Evolutionary conservation across 2,888 invertebrate genomes (phyloP).

Genomic region (Dorcus parallelipipedus): DNA sequence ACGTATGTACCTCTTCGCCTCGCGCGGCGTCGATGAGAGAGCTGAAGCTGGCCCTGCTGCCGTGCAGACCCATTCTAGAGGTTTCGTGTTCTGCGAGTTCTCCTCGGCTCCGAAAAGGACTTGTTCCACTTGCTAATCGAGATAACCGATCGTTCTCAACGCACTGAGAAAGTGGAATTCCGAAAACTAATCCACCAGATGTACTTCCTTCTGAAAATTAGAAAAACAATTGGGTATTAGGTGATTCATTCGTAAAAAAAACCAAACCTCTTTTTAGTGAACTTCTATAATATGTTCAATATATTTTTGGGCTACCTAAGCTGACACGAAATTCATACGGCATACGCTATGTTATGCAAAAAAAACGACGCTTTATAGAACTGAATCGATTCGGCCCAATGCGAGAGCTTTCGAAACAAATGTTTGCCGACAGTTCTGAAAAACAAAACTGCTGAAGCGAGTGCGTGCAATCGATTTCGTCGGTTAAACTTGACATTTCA

Average conservation of each 20-base stretch:
- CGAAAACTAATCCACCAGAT: constrained; percentile 70
- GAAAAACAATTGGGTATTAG: neutral
- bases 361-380: no score
- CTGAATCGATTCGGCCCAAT: no score
- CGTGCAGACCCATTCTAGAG: constrained; percentile 41
- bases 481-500: no score
- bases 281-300: no score
- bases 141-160: constrained; percentile 72
- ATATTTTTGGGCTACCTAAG: neutral
- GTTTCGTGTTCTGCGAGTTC: constrained; percentile 44
- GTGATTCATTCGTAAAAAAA: no score
- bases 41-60: constrained; percentile 69
- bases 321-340: neutral
- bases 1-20: constrained; percentile 60
- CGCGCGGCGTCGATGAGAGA: constrained; percentile 60
- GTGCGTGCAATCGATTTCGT: no score
- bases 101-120: constrained; percentile 32
- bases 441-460: no score
- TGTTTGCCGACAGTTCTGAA: no score
- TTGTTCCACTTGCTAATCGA: constrained; percentile 44
- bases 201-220: constrained; percentile 32
- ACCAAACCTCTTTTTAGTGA: no score
- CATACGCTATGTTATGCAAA: neutral
- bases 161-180: constrained; percentile 79
- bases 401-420: no score